Evolutionary conservation across 2,113 vertebrate genomes (phyloP).

Genomic region (Campylomormyrus tamandua): DNA sequence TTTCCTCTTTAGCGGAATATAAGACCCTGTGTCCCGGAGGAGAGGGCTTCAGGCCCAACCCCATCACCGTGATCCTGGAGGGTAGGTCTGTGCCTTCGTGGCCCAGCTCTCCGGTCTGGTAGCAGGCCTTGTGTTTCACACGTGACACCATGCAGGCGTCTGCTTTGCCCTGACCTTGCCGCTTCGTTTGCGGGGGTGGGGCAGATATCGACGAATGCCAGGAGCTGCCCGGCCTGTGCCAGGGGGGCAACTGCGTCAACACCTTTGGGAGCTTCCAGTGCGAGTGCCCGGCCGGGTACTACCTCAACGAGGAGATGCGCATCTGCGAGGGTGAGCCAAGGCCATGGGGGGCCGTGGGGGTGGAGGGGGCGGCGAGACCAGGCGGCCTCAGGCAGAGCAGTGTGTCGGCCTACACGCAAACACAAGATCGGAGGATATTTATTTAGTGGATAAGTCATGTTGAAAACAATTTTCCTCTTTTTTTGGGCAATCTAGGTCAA

Average conservation of each 20-base stretch:
- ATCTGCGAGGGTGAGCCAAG: constrained; percentile 77
- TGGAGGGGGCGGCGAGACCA: not conserved
- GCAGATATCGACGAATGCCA: constrained; percentile 88
- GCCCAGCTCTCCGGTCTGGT: no score
- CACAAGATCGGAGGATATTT: not conserved
- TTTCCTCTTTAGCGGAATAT: constrained; percentile 71
- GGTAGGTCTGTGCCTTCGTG: constrained; percentile 54
- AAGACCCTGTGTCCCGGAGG: constrained; percentile 88
- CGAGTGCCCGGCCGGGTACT: constrained; percentile 79
- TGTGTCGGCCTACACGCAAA: not conserved
- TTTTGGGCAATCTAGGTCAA: not conserved
- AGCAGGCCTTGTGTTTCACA: not conserved
- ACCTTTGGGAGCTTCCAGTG: constrained; percentile 94
- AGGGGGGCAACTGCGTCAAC: constrained; percentile 82
- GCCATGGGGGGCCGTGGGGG: no score
- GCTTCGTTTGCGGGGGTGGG: not conserved
- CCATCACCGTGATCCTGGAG: constrained; percentile 86
- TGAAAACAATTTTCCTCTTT: not conserved
- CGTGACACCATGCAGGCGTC: not conserved
- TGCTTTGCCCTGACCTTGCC: not conserved
- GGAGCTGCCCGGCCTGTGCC: constrained; percentile 84
- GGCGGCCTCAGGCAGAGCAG: not conserved
- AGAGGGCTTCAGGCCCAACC: constrained; percentile 86
- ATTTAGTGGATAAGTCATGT: not conserved
- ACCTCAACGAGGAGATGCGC: constrained; percentile 76